Percentiles rank a stretch among this genome's conserved stretches.
phyloP scores from a whole-genome alignment of 2,797 vertebrate genomes.

The Taenioides sp. region DNA sequence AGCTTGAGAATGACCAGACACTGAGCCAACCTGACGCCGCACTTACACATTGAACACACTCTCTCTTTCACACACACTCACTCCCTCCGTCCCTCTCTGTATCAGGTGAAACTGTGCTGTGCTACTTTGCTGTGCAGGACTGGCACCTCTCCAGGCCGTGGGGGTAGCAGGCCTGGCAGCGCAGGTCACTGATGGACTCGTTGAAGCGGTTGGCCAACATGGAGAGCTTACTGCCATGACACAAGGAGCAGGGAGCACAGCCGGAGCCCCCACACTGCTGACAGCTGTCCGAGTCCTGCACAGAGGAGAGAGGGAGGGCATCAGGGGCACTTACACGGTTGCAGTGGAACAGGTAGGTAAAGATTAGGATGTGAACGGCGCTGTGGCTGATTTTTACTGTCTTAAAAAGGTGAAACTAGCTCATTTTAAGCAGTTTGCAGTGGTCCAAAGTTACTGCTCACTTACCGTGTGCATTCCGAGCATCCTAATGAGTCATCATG shows the following conservation, averaged over 20 bases:
- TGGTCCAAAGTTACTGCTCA: too few relatives aligned
- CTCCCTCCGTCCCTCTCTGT: conserved; percentile 18
- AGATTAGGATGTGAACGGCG: conserved; percentile 10
- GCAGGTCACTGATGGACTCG: conserved; percentile 91
- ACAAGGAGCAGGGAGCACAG: conserved; percentile 90
- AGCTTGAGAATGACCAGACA: background rate
- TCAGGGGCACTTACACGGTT: background rate
- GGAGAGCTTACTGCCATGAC: conserved; percentile 97
- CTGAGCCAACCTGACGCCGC: conserved; percentile 50
- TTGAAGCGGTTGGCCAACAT: conserved; percentile 97
- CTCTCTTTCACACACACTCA: conserved; percentile 26
- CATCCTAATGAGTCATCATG: too few relatives aligned
- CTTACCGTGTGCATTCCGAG: too few relatives aligned
- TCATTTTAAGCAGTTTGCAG: too few relatives aligned
- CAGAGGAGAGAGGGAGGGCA: conserved; percentile 30
- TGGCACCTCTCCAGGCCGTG: conserved; percentile 89
- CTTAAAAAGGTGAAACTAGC: too few relatives aligned
- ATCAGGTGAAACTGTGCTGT: conserved; percentile 43
- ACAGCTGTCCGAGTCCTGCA: conserved; percentile 77
- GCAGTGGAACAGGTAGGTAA: conserved; percentile 16
- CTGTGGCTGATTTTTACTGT: too few relatives aligned
- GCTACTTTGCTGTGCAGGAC: conserved; percentile 81
- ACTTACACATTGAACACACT: conserved; percentile 32
- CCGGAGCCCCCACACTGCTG: conserved; percentile 88
- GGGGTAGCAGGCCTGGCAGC: conserved; percentile 91